Evolutionary conservation across 2,113 vertebrate species (phyloP).

Genomic region (Poeciliopsis turrubarensis): DNA sequence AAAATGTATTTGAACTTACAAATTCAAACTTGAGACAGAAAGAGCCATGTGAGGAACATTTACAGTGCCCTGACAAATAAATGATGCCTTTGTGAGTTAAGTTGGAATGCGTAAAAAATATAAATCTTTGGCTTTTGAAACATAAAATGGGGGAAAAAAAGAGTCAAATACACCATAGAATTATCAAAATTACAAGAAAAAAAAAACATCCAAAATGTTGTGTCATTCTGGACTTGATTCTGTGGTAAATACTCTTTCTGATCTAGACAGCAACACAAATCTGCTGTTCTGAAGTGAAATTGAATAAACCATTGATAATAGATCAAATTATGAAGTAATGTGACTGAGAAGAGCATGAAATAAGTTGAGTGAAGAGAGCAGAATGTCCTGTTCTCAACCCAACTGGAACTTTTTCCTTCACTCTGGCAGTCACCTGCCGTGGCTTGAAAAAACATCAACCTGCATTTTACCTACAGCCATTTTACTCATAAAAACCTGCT

Average conservation of each 20-base stretch:
- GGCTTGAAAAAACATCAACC: slow-evolving; percentile 51
- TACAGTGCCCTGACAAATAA: neutral
- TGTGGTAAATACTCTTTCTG: slow-evolving; percentile 43
- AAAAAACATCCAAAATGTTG: slow-evolving; percentile 37
- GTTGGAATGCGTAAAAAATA: neutral
- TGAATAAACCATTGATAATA: slow-evolving; percentile 44
- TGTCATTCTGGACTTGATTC: slow-evolving; percentile 27
- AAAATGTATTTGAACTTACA: neutral
- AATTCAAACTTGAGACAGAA: neutral
- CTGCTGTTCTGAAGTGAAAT: slow-evolving; percentile 28
- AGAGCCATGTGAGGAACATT: neutral
- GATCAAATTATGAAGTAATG: slow-evolving; percentile 40
- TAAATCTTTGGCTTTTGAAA: neutral
- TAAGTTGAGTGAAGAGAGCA: slow-evolving; percentile 34
- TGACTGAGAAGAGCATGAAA: slow-evolving; percentile 15
- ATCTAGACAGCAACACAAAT: slow-evolving; percentile 35
- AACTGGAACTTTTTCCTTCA: slow-evolving; percentile 36
- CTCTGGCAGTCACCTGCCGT: slow-evolving; percentile 37
- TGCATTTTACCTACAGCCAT: slow-evolving; percentile 37
- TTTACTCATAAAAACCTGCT: slow-evolving; percentile 34
- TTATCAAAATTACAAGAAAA: slow-evolving; percentile 47
- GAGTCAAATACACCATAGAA: slow-evolving; percentile 9
- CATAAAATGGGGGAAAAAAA: neutral
- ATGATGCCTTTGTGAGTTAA: neutral
- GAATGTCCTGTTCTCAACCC: slow-evolving; percentile 53